A percentile compares a stretch with the other conserved stretches of the same genome.
Evolutionary conservation across 2,888 invertebrate species (phyloP).

Genomic region (Protophormia terraenovae): DNA sequence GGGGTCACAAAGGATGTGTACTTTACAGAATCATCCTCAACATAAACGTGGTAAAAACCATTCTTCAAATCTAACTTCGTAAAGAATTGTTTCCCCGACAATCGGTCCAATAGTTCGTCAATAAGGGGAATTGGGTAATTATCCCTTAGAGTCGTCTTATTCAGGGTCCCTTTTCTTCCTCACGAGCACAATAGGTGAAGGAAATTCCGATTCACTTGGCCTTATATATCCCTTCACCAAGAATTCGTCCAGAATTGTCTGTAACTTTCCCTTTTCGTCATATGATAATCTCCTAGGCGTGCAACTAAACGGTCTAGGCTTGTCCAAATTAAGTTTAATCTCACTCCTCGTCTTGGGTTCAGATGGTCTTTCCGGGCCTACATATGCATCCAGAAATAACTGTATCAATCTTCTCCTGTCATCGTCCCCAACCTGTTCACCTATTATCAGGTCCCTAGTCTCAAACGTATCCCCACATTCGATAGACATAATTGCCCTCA

Average conservation of each 20-base stretch:
- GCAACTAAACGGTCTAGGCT: conserved; percentile 48
- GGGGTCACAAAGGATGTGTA: too few species aligned
- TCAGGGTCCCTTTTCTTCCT: conserved; percentile 46
- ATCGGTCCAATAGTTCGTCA: conserved; percentile 37
- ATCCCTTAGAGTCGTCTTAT: conserved; percentile 17
- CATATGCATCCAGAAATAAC: neutral
- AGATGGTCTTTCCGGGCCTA: neutral
- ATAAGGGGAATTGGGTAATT: conserved; percentile 51
- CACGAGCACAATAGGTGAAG: conserved; percentile 44
- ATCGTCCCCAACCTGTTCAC: neutral
- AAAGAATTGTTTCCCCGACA: conserved; percentile 22
- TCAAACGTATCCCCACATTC: neutral
- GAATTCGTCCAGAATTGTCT: conserved; percentile 34
- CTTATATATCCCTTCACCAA: conserved; percentile 23
- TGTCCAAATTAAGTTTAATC: conserved; percentile 42
- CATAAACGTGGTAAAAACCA: conserved; percentile 25
- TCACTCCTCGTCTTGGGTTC: conserved; percentile 48
- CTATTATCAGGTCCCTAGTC: neutral
- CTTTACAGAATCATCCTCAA: too few species aligned
- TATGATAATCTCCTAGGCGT: conserved; percentile 50
- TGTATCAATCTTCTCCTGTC: neutral
- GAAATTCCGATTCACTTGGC: conserved; percentile 33
- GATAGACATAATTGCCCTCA: conserved; percentile 15
- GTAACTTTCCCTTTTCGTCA: conserved; percentile 33
- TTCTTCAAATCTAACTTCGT: conserved; percentile 50